These are phyloP conservation scores for Campopleginae sp. DNA, from an alignment of 2,888 invertebrate species.

Conservation along the genomic window DNA sequence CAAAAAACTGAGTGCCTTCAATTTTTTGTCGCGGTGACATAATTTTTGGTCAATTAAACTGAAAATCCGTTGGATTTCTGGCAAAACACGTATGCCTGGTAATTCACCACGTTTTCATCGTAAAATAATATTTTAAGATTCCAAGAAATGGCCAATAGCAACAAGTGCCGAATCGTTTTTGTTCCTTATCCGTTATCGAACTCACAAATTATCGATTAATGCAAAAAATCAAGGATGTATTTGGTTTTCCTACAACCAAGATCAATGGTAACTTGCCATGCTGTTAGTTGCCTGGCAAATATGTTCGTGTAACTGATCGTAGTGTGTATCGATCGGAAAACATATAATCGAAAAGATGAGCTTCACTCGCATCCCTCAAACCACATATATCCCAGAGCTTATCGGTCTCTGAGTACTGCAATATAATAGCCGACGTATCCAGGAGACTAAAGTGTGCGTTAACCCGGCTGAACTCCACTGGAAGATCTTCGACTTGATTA, in stretches of 20 bases:
- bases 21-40: no score
- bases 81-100: no score
- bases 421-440: conserved; percentile 20
- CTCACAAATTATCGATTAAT: neutral
- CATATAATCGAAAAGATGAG: conserved; percentile 26
- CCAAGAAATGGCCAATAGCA: neutral
- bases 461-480: conserved; percentile 9
- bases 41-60: no score
- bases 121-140: neutral
- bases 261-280: neutral
- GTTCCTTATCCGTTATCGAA: neutral
- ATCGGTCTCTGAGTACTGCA: conserved; percentile 30
- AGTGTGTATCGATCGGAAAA: conserved; percentile 12
- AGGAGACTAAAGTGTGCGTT: conserved; percentile 5
- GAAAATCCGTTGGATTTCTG: no score
- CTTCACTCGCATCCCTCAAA: conserved; percentile 6
- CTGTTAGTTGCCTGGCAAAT: neutral
- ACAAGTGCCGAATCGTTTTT: neutral
- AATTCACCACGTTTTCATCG: neutral
- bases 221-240: neutral
- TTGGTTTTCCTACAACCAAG: neutral
- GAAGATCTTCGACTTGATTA: conserved; percentile 46
- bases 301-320: neutral
- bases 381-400: conserved; percentile 19
- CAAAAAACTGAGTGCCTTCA: no score